A percentile compares a stretch with the other conserved stretches of the same genome.
Evolutionary conservation across 2,797 vertebrate genomes (phyloP).

Genomic region (Diglossa cyanea): DNA sequence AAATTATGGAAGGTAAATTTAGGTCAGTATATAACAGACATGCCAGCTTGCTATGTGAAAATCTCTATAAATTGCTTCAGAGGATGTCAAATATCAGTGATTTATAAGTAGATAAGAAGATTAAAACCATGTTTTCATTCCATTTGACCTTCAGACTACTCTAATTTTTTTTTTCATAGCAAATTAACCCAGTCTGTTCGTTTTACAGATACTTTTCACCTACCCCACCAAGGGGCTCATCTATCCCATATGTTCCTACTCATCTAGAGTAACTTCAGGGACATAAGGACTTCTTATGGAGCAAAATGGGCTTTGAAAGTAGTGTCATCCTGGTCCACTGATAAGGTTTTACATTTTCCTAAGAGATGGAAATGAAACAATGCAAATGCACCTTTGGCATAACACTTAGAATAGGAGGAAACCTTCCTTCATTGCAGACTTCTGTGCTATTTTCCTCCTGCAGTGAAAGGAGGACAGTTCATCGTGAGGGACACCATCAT

Average conservation of each 20-base stretch:
- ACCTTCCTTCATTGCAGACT: neutral
- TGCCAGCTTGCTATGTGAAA: conserved; percentile 29
- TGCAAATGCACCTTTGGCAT: neutral
- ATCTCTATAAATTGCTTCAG: conserved; percentile 15
- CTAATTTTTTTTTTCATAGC: neutral
- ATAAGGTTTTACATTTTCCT: neutral
- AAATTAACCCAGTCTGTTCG: neutral
- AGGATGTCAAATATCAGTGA: neutral
- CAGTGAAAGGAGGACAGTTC: neutral
- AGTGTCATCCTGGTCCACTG: neutral
- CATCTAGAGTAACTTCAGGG: neutral
- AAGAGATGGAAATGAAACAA: neutral
- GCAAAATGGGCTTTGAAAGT: neutral
- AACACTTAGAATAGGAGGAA: neutral
- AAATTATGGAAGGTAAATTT: neutral
- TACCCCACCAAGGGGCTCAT: neutral
- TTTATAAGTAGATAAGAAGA: conserved; percentile 58
- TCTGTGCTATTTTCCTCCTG: neutral
- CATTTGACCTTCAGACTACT: conserved; percentile 38
- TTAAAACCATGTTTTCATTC: conserved; percentile 46
- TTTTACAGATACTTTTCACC: neutral
- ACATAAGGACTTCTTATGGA: neutral
- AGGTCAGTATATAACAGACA: conserved; percentile 7
- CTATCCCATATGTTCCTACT: neutral
- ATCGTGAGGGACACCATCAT: neutral